These are phyloP conservation scores for Pyrocoelia pectoralis DNA, from an alignment of 2,888 invertebrate genomes.

Conservation along the genomic window DNA sequence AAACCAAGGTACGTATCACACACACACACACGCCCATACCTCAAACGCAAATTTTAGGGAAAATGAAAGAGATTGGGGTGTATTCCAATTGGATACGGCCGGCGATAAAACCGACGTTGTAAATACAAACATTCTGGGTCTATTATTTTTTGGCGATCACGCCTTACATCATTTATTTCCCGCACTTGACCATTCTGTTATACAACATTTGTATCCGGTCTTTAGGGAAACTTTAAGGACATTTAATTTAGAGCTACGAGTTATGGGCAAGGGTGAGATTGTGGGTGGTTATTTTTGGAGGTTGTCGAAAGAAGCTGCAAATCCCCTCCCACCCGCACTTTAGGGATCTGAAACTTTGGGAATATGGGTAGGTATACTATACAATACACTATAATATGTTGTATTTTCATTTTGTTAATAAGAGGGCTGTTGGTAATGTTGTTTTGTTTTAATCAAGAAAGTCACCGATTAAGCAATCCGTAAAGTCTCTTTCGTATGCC, in stretches of 20 bases:
- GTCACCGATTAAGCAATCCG: too few relatives aligned
- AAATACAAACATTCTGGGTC: conserved; percentile 73
- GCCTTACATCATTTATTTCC: conserved; percentile 84
- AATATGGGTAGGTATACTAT: too few relatives aligned
- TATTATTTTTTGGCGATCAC: conserved; percentile 80
- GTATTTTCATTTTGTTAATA: too few relatives aligned
- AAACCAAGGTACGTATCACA: conserved; percentile 63
- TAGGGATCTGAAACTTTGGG: too few relatives aligned
- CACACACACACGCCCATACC: conserved; percentile 1
- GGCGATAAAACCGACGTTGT: conserved; percentile 75
- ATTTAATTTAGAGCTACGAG: conserved; percentile 65
- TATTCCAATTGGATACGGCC: conserved; percentile 78
- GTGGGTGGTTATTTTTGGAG: conserved; percentile 69
- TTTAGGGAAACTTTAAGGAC: conserved; percentile 70
- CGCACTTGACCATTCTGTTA: conserved; percentile 78
- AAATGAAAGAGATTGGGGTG: conserved; percentile 74
- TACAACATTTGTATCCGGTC: conserved; percentile 72
- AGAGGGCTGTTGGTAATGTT: too few relatives aligned
- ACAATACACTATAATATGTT: too few relatives aligned
- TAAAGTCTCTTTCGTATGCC: too few relatives aligned
- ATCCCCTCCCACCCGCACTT: not conserved
- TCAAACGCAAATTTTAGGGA: conserved; percentile 53
- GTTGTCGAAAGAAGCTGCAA: too few relatives aligned
- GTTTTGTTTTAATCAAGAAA: too few relatives aligned
- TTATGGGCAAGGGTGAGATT: conserved; percentile 64